Evolutionary conservation across 2,797 vertebrate genomes (phyloP), one percentile per base, ranked within the genome.

Genomic region (Danionella dracula): DNA sequence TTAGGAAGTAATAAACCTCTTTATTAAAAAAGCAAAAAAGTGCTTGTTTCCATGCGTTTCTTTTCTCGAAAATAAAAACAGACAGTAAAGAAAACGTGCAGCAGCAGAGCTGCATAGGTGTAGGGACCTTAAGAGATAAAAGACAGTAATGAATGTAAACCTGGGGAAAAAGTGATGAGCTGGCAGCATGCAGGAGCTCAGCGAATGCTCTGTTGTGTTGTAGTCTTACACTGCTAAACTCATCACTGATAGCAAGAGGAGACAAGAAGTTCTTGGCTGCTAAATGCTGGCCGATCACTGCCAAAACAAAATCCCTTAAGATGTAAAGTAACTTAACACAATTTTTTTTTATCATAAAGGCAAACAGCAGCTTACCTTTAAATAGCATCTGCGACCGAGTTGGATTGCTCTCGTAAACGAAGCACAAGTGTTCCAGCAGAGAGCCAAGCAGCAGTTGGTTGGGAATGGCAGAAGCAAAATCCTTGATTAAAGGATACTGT

Each of bases 371-470:
- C 49, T 44, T 60, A 98, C 97, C 87, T 87, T 92, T 93, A 74
- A 99, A 99, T 53, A 99, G 84, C 74, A 84, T 88, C 32, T 84
- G 90, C 1, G 93, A 95, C 23, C 84, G 92, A 0, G 86, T 75
- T 0, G 92, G 93, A 63, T 95, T 88, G 48, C 86, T 90, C 2
- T 95, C 92, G 2, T 99, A 96, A 63, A 98, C 86, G 4, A 92
- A 93, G 81, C 96, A 99, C 59, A 99, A 83, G 71, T 98, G 96
- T 74, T 99, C 96, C 64, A 99, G 85, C 54, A 99, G 80, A 0
- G 97, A 98, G 10, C 94, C 96, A 0, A 99, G 84, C 42, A 99
- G 81, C 4, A 99, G 91, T 67, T 99, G 96, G 85, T 97, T 98
- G 38, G 97, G 95, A 70, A 99, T 93, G 1, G 90, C 89, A 0